Percentiles rank a stretch among this genome's conserved stretches.
Evolutionary conservation across 2,888 invertebrate genomes (phyloP).

Genomic region (Heteromurus nitidus): DNA sequence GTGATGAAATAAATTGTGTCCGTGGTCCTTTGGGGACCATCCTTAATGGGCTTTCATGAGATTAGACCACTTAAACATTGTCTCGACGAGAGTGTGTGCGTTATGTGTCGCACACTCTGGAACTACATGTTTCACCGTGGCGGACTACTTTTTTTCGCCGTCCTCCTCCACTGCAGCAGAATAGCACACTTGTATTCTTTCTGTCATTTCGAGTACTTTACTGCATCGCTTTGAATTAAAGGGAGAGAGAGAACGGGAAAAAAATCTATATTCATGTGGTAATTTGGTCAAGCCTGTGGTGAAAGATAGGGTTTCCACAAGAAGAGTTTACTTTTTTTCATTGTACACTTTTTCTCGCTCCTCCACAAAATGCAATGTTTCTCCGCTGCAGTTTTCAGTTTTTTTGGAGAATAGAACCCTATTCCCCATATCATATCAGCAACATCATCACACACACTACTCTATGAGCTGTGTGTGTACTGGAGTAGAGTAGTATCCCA

Average conservation of each 20-base stretch:
- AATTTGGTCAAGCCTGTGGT: conserved; percentile 57
- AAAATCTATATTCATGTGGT: conserved; percentile 57
- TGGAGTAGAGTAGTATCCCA: no score
- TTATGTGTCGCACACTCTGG: no score
- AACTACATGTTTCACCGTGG: no score
- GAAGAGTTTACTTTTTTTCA: neutral
- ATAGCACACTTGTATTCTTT: conserved; percentile 11
- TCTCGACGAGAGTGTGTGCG: conserved; percentile 17
- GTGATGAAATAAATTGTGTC: conserved; percentile 60
- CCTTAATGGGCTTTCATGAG: conserved; percentile 60
- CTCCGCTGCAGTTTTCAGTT: no score
- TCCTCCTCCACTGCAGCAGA: conserved; percentile 6
- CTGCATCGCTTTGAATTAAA: conserved; percentile 50
- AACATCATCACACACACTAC: conserved; percentile 25
- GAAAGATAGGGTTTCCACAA: conserved; percentile 52
- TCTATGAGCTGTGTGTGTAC: no score
- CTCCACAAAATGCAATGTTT: no score
- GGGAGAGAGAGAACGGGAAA: no score
- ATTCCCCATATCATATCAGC: conserved; percentile 23
- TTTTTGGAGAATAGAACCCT: neutral
- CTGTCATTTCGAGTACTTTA: conserved; percentile 50
- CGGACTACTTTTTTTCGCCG: neutral
- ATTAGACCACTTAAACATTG: conserved; percentile 55
- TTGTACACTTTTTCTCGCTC: no score
- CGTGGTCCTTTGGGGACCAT: conserved; percentile 54